Evolutionary conservation across 2,113 vertebrate genomes (phyloP).

Genomic region (Cephalopholis sonnerati): DNA sequence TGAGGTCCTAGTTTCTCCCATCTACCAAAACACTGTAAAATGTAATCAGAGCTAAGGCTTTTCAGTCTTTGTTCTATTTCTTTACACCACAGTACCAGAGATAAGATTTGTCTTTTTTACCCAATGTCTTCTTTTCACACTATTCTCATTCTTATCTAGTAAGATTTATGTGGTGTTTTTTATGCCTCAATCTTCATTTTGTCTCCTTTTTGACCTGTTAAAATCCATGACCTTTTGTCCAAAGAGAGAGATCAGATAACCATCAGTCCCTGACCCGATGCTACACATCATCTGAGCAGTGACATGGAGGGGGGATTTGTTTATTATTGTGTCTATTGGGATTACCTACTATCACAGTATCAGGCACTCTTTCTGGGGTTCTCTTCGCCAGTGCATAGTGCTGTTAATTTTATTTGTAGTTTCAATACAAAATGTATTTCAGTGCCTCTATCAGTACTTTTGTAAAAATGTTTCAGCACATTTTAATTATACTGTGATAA

Average conservation of each 20-base stretch:
- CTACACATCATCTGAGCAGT: not conserved
- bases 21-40: slow-evolving; percentile 4
- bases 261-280: not conserved
- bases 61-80: slow-evolving; percentile 4
- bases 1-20: not conserved
- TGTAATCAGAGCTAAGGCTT: slow-evolving; percentile 12
- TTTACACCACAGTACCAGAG: not conserved
- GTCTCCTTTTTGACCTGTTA: not conserved
- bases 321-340: not conserved
- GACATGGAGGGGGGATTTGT: not conserved
- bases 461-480: too few species aligned
- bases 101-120: not conserved
- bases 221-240: slow-evolving; percentile 9
- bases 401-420: too few species aligned
- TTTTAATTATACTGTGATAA: too few species aligned
- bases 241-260: not conserved
- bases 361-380: not conserved
- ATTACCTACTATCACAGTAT: not conserved
- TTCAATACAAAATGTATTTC: too few species aligned
- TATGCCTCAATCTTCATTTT: not conserved
- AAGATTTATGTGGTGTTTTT: not conserved
- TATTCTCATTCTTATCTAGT: not conserved
- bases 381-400: not conserved
- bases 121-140: not conserved
- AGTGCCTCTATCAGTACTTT: too few species aligned